A percentile compares a stretch with the other conserved stretches of the same genome.
These are phyloP conservation scores for Eciton burchellii DNA, from an alignment of 1,140 invertebrate genomes.

Conservation along the genomic window DNA sequence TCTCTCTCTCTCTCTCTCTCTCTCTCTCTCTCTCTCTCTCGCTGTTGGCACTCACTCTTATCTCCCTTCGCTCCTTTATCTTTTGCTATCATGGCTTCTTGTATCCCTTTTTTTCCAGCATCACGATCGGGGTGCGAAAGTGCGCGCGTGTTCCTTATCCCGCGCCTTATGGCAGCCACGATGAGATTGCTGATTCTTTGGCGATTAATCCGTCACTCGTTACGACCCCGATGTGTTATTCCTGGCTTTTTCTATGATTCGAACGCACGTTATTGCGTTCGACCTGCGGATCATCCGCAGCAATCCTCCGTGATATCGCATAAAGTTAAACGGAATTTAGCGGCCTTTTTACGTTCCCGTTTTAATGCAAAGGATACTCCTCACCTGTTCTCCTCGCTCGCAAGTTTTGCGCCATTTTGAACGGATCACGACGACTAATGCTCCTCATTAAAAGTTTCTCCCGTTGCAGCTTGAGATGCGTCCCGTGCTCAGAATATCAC, in stretches of 20 bases:
- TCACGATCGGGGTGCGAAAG: constrained; percentile 42
- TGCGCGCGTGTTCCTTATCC: constrained; percentile 33
- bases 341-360: no score
- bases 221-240: constrained; percentile 5
- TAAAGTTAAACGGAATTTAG: no score
- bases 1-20: neutral
- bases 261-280: neutral
- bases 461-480: constrained; percentile 56
- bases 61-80: constrained; percentile 51
- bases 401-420: constrained; percentile 63
- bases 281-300: no score
- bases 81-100: constrained; percentile 55
- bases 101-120: constrained; percentile 52
- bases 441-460: constrained; percentile 55
- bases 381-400: constrained; percentile 40
- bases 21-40: constrained; percentile 25
- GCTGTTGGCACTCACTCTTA: constrained; percentile 57
- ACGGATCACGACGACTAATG: constrained; percentile 63
- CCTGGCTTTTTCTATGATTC: neutral
- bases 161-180: constrained; percentile 40
- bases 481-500: constrained; percentile 47
- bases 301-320: no score
- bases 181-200: constrained; percentile 47
- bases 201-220: constrained; percentile 43
- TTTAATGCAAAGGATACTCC: constrained; percentile 34